Evolutionary conservation across 2,888 invertebrate species (phyloP).

Genomic region (Eucriotettix oculatus): DNA sequence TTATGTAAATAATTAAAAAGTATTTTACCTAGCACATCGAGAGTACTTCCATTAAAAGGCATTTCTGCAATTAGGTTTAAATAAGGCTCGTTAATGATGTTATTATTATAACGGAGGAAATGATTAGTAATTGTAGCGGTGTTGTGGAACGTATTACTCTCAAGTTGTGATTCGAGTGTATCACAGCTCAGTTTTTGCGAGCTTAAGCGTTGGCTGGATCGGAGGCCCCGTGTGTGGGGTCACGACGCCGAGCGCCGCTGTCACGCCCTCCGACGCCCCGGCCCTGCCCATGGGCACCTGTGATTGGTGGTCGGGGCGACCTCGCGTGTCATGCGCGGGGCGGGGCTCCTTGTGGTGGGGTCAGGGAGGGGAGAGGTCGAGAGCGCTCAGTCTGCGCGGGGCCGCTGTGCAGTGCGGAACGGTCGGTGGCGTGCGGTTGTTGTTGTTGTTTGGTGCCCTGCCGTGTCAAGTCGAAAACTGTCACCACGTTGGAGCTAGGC

Average conservation of each 20-base stretch:
- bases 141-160: too few species aligned
- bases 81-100: too few species aligned
- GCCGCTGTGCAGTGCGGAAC: neutral
- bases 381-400: neutral
- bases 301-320: conserved; percentile 31
- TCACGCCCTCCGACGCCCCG: conserved; percentile 9
- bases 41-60: too few species aligned
- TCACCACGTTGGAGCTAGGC: conserved; percentile 29
- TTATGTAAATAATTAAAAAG: too few species aligned
- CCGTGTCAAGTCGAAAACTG: conserved; percentile 18
- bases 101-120: too few species aligned
- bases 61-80: too few species aligned
- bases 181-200: too few species aligned
- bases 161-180: too few species aligned
- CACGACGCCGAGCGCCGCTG: neutral
- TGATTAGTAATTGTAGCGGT: too few species aligned
- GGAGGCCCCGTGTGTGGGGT: neutral
- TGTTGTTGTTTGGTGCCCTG: conserved; percentile 14
- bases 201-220: too few species aligned
- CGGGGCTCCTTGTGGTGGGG: neutral
- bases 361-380: neutral
- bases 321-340: conserved; percentile 11
- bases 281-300: conserved; percentile 14
- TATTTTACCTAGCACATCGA: too few species aligned
- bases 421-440: neutral